Evolutionary conservation across 2,797 vertebrate species (phyloP).

Genomic region (Galago senegalensis): DNA sequence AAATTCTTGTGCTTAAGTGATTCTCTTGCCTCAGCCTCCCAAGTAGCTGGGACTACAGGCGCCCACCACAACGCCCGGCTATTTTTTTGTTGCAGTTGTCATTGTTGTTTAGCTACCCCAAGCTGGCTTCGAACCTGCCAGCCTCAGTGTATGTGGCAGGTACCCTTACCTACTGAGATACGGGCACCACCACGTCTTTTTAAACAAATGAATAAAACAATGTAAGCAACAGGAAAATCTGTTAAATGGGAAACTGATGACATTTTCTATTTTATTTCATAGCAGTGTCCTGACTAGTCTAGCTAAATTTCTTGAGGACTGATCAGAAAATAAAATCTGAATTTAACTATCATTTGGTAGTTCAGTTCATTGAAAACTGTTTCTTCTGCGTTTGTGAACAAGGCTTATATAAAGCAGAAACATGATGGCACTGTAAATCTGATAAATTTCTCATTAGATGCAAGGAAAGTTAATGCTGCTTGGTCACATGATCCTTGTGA

Average conservation of each 20-base stretch:
- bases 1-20: no score
- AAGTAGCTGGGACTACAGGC: no score
- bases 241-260: neutral
- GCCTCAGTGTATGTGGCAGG: no score
- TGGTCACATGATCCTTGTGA: neutral
- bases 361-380: neutral
- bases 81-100: no score
- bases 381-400: neutral
- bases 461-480: neutral
- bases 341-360: neutral
- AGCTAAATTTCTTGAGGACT: conserved; percentile 26
- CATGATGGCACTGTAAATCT: neutral
- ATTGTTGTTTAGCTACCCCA: no score
- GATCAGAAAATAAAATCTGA: conserved; percentile 6
- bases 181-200: no score
- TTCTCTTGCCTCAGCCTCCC: no score
- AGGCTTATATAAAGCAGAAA: neutral
- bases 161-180: no score
- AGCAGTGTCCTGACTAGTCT: neutral
- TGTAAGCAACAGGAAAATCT: conserved; percentile 13
- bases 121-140: no score
- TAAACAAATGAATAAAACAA: neutral
- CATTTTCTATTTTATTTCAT: conserved; percentile 32
- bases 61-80: no score
- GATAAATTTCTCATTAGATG: neutral